Evolutionary conservation across 2,888 invertebrate species (phyloP), one percentile per base, ranked within the genome.

Genomic region (Thymelicus sylvestris): DNA sequence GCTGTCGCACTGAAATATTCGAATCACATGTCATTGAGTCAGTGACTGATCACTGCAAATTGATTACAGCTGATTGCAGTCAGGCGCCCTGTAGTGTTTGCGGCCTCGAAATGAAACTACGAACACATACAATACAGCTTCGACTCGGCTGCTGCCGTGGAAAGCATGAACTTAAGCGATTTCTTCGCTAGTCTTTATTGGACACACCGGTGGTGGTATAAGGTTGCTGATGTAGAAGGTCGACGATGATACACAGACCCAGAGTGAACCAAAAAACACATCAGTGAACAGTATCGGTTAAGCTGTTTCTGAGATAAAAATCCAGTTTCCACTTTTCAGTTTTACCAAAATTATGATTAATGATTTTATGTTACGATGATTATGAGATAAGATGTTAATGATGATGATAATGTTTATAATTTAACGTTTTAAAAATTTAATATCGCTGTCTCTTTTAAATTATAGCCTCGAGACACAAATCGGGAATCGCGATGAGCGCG

Each of bases 41-140:
- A 70, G 75, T 72, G 77, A 74, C 73, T 76, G 76, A 76, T 76
- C 69, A 69, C 55, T 66, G 68, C 71, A 74, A 75, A 77, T 77
- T 77, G 75, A 76, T 74, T 76, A 75, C 75, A 74, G 75, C 73
- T 73, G 71, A 74, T 72, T 72, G 69, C 66, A 47, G 44, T 12
- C 39, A 48, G 24, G 55, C 24, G 31, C 55, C 57, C 55, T 24
- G 59, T 48, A 38, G 12, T 38, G 66, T 55, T 44, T 59, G 59
- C 59, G 59, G 39, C 59, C 12, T 24, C 31, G 47, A 15, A 66
- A 59, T 59, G 66, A 59, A 59, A 66, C 57, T 66, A 48, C 57
- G n/a, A 39, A 52, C 55, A 55, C 24, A 55, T 10, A 44, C 44
- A 44, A 44, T 12, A 10, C 55, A 65, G 52, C 39, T 39, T 13